phyloP scores from a whole-genome alignment of 2,797 vertebrate species.

The Ataeniobius toweri region DNA sequence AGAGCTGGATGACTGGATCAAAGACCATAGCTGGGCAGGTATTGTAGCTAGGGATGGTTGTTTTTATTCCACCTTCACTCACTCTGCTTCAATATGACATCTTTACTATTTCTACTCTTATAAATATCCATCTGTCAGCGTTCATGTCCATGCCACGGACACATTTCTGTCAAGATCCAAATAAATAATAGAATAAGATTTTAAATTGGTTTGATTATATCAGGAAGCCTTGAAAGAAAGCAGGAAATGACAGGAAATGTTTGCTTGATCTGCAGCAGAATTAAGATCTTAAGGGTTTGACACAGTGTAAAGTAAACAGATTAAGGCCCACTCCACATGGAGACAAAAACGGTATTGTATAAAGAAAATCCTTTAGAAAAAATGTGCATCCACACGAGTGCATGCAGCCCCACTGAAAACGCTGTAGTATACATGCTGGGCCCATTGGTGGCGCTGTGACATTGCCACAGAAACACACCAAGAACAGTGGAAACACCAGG shows the following conservation, averaged over 20 bases:
- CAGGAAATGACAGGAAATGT: neutral
- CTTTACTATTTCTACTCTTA: slow-evolving; percentile 5
- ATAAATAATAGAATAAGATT: neutral
- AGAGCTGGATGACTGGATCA: slow-evolving; percentile 56
- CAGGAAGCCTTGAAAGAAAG: neutral
- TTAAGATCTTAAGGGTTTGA: neutral
- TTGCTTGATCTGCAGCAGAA: neutral
- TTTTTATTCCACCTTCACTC: slow-evolving; percentile 36
- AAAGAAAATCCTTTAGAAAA: too few species aligned
- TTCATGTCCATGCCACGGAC: neutral
- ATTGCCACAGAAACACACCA: too few species aligned
- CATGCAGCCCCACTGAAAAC: too few species aligned
- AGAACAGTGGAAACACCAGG: too few species aligned
- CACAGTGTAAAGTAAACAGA: neutral
- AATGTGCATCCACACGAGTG: too few species aligned
- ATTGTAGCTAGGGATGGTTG: slow-evolving; percentile 54
- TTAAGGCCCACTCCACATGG: too few species aligned
- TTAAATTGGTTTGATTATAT: neutral
- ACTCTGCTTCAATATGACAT: slow-evolving; percentile 17
- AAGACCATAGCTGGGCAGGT: slow-evolving; percentile 62
- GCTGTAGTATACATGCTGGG: too few species aligned
- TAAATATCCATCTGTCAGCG: neutral
- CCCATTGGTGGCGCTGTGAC: too few species aligned
- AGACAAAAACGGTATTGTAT: too few species aligned
- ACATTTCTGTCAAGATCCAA: neutral